Conservation (phyloP, 2,113 vertebrate genomes). For the Lasiurus cinereus region DNA sequence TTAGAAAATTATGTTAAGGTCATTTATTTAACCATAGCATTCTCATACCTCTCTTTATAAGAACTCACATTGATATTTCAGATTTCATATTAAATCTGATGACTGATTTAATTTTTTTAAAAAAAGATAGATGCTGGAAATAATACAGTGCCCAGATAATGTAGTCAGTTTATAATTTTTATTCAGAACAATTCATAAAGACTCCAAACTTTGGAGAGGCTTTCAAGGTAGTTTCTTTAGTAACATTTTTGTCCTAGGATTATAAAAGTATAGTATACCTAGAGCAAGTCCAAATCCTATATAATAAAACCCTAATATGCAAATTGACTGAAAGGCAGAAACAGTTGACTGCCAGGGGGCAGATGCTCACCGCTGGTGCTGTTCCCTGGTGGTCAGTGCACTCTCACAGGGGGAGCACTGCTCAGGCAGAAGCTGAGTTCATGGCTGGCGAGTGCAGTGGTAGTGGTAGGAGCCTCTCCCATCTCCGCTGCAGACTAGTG, state of each 20-base stretch:
- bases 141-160: not conserved
- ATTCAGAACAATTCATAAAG: conserved; percentile 52
- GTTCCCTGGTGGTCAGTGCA: too few species aligned
- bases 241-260: not conserved
- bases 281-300: not conserved
- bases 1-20: not conserved
- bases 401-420: too few species aligned
- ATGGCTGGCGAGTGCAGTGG: too few species aligned
- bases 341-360: too few species aligned
- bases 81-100: conserved; percentile 50
- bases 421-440: too few species aligned
- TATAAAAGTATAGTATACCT: not conserved
- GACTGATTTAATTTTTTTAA: conserved; percentile 19
- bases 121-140: not conserved
- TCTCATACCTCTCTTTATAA: not conserved
- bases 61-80: not conserved
- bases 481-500: too few species aligned
- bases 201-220: not conserved
- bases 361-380: too few species aligned
- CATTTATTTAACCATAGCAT: conserved; percentile 3
- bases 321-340: too few species aligned
- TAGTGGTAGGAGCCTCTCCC: too few species aligned
- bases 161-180: conserved; percentile 45
- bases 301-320: too few species aligned
- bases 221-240: conserved; percentile 41